Evolutionary conservation across 2,797 vertebrate genomes (phyloP), one percentile per base, ranked within the genome.

Genomic region (Aphelocoma californica): DNA sequence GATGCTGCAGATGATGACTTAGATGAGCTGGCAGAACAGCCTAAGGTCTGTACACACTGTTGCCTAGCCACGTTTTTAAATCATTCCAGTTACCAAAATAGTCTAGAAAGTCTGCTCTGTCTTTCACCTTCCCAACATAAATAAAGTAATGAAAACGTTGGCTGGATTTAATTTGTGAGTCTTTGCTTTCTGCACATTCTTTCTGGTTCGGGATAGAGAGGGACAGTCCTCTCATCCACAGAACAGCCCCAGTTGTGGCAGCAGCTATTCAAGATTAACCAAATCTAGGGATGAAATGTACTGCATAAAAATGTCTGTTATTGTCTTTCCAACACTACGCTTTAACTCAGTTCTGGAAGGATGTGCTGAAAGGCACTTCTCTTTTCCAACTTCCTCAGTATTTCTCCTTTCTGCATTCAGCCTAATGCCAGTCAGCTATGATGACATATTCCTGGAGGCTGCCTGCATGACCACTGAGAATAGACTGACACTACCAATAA

Each of bases 51-150:
- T 18, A 58, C 66, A 48, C 51, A 48, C 34, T 54, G 65, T 45
- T 92, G 91, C 91, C 79, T 69, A 91, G 72, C 54, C 93, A 92
- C 36, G 3, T 58, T 91, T 89, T 84, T 42, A 92, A 93, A 94
- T 88, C 72, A 72, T 81, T 84, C 51, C 62, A 66, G 75, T 86
- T 72, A 92, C 67, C 51, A 78, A 93, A 95, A 88, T 87, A 91
- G 91, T 62, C 72, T 73, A 71, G 60, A 81, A 91, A 80, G 71
- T 77, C 83, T 87, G 67, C 34, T 93, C 45, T 70, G 62, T 74
- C 82, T 93, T 93, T 77, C 83, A 94, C 73, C 61, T 96, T 92
- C 85, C 73, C 89, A 92, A 66, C 26, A 92, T 36, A 96, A 96
- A 96, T 69, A 95, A 93, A 94, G 53, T 18, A 73, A 74, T 45